Conservation (phyloP, 2,888 invertebrate genomes). For the Synanthedon myopaeformis region DNA sequence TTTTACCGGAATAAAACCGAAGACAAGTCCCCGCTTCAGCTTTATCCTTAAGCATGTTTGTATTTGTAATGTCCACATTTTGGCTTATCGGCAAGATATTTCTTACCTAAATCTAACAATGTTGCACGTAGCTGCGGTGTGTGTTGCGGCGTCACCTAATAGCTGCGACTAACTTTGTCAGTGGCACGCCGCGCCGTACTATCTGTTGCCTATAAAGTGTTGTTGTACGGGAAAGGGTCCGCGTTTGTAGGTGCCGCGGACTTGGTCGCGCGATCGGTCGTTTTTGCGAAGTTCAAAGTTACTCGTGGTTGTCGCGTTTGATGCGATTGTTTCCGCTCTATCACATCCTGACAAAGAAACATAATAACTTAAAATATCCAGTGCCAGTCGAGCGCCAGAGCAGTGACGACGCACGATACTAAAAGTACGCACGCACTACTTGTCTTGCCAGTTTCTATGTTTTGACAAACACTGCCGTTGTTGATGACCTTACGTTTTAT, state of each 20-base stretch:
- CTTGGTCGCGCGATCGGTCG: slow-evolving; percentile 24
- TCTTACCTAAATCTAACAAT: slow-evolving; percentile 37
- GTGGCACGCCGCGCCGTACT: slow-evolving; percentile 22
- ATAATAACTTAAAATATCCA: slow-evolving; percentile 15
- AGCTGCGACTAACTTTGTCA: slow-evolving; percentile 58
- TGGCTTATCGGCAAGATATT: slow-evolving; percentile 31
- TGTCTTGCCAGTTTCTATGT: slow-evolving; percentile 69
- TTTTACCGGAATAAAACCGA: slow-evolving; percentile 3
- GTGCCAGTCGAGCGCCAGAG: slow-evolving; percentile 18
- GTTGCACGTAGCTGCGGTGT: slow-evolving; percentile 42
- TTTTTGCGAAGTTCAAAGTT: slow-evolving; percentile 35
- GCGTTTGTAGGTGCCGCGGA: slow-evolving; percentile 21
- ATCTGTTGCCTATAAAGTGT: slow-evolving; percentile 9
- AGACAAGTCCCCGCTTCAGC: slow-evolving; percentile 41
- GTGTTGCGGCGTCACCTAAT: slow-evolving; percentile 38
- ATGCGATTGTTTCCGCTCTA: slow-evolving; percentile 43
- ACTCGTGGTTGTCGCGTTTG: slow-evolving; percentile 30
- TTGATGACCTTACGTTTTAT: slow-evolving; percentile 57
- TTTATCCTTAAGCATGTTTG: slow-evolving; percentile 59
- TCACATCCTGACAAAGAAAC: slow-evolving; percentile 66
- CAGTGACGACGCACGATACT: slow-evolving; percentile 29
- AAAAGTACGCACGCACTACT: slow-evolving; percentile 63
- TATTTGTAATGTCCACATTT: slow-evolving; percentile 32
- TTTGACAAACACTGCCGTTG: slow-evolving; percentile 60
- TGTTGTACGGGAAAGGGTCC: slow-evolving; percentile 16